phyloP scores from a whole-genome alignment of 1,140 invertebrate species.

The Campoletis sonorensis region DNA sequence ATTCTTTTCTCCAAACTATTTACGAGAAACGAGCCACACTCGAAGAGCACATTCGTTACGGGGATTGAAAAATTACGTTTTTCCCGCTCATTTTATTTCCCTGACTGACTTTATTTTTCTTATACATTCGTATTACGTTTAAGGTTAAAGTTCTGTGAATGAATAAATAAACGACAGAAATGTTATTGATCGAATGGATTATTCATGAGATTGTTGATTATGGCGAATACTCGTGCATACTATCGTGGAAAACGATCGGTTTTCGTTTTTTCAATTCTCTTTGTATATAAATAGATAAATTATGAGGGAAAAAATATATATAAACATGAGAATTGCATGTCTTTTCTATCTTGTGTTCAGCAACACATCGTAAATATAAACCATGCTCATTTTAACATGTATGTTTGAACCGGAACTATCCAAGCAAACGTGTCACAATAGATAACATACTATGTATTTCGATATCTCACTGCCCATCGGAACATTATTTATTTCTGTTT shows the following conservation, averaged over 20 bases:
- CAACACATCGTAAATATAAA: slow-evolving; percentile 38
- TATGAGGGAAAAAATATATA: neutral
- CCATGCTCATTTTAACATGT: slow-evolving; percentile 1
- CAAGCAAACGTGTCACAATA: slow-evolving; percentile 15
- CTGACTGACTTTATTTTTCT: neutral
- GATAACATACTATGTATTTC: slow-evolving; percentile 6
- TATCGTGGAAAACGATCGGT: slow-evolving; percentile 26
- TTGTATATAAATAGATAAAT: neutral
- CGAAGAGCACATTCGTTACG: slow-evolving; percentile 25
- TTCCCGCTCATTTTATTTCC: neutral
- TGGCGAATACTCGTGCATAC: slow-evolving; percentile 9
- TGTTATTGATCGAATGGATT: slow-evolving; percentile 16
- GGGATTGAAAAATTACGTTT: slow-evolving; percentile 32
- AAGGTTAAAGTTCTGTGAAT: slow-evolving; percentile 6
- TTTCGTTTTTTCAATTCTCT: neutral
- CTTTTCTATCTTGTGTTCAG: neutral
- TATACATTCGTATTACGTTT: neutral
- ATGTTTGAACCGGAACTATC: slow-evolving; percentile 5
- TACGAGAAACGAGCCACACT: slow-evolving; percentile 13
- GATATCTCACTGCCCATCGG: neutral
- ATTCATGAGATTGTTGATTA: slow-evolving; percentile 21
- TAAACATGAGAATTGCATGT: neutral
- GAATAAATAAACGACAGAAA: slow-evolving; percentile 24
- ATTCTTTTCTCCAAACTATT: slow-evolving; percentile 41
- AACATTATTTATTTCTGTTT: too few relatives aligned